Conservation (phyloP, 2,888 invertebrate species). For the Margaritifera margaritifera region DNA sequence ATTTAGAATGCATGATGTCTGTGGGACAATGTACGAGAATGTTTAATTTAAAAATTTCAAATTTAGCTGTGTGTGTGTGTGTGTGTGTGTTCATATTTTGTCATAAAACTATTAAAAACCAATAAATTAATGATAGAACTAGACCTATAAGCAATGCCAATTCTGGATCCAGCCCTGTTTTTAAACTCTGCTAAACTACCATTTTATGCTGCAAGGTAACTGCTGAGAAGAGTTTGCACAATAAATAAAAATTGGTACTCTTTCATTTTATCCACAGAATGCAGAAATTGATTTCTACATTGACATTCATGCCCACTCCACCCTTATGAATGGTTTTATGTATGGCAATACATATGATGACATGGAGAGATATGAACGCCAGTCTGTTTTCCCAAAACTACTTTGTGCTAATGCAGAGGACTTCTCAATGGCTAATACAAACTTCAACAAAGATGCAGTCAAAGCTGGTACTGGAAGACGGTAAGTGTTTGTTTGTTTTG, state of each 20-base stretch:
- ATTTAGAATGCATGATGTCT: too few relatives aligned
- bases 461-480: conserved; percentile 92
- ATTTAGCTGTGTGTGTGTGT: too few relatives aligned
- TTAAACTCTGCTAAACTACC: too few relatives aligned
- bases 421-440: conserved; percentile 87
- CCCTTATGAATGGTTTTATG: conserved; percentile 92
- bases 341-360: conserved; percentile 84
- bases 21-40: too few relatives aligned
- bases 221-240: too few relatives aligned
- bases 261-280: conserved; percentile 73
- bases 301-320: conserved; percentile 95
- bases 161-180: too few relatives aligned
- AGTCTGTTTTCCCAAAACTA: conserved; percentile 94
- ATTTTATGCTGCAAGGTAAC: too few relatives aligned
- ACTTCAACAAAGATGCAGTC: conserved; percentile 91
- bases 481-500: conserved; percentile 70
- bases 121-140: too few relatives aligned
- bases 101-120: too few relatives aligned
- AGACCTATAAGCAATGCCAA: too few relatives aligned
- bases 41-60: too few relatives aligned
- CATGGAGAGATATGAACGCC: conserved; percentile 83
- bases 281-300: conserved; percentile 92
- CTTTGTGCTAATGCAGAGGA: conserved; percentile 91
- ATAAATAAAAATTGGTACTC: conserved; percentile 3
- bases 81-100: too few relatives aligned